Evolutionary conservation across 2,113 vertebrate species (phyloP).

Genomic region (Turdus rufiventris): DNA sequence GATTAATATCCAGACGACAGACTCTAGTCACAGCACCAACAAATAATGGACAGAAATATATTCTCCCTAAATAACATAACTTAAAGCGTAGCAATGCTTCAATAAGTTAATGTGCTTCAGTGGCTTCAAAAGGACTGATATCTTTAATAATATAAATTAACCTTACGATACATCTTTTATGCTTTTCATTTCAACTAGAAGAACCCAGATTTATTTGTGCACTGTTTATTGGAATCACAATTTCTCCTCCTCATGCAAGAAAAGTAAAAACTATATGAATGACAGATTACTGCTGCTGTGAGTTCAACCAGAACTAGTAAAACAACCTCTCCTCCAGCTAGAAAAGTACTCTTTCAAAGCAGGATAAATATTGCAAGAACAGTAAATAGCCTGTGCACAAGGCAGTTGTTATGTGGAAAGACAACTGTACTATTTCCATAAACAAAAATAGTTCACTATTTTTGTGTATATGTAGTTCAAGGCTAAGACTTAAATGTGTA

Average conservation of each 20-base stretch:
- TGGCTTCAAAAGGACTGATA: neutral
- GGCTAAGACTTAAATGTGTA: neutral
- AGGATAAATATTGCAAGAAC: neutral
- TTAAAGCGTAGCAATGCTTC: neutral
- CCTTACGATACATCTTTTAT: neutral
- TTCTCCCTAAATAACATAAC: neutral
- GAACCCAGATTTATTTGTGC: neutral
- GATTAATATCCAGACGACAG: neutral
- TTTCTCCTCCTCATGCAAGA: neutral
- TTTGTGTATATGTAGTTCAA: neutral
- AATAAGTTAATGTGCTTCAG: neutral
- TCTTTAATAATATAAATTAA: neutral
- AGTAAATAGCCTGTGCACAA: neutral
- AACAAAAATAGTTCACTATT: neutral
- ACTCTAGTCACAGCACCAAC: neutral
- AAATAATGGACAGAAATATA: neutral
- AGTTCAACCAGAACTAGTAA: neutral
- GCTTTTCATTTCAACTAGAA: neutral
- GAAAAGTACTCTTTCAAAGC: neutral
- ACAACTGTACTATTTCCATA: neutral
- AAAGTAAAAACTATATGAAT: neutral
- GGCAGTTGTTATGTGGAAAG: neutral
- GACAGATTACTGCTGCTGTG: neutral
- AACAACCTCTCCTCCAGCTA: neutral
- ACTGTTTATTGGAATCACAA: neutral